A percentile compares a stretch with the other conserved stretches of the same genome.
These are phyloP conservation scores for Hecatera dysodea DNA, from an alignment of 2,888 invertebrate genomes.

Conservation along the genomic window DNA sequence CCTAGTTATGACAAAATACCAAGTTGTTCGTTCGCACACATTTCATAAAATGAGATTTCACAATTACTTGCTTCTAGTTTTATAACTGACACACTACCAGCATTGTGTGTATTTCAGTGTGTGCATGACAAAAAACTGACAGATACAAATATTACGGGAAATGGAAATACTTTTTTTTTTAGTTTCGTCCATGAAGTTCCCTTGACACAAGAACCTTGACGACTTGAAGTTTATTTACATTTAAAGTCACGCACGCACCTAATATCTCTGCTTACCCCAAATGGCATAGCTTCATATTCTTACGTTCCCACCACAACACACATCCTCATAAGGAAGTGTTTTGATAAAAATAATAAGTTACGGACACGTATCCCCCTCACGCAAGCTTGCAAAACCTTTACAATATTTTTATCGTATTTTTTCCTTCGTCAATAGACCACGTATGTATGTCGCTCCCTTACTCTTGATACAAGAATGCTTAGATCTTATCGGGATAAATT, in stretches of 20 bases:
- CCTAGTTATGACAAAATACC: background rate
- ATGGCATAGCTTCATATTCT: constrained; percentile 34
- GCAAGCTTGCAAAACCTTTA: constrained; percentile 55
- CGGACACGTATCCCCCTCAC: constrained; percentile 52
- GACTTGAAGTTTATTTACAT: background rate
- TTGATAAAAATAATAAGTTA: constrained; percentile 64
- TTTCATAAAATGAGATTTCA: background rate
- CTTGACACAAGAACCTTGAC: background rate
- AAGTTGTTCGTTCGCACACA: background rate
- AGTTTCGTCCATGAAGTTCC: background rate
- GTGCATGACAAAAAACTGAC: too few relatives aligned
- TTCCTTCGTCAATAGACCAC: constrained; percentile 59
- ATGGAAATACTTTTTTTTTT: too few relatives aligned
- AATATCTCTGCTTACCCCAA: constrained; percentile 3
- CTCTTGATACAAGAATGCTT: constrained; percentile 51
- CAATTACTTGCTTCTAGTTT: too few relatives aligned
- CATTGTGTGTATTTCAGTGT: too few relatives aligned
- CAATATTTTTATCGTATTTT: constrained; percentile 62
- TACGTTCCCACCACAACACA: constrained; percentile 44
- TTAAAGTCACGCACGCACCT: background rate
- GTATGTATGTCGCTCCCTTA: constrained; percentile 53
- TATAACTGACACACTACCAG: too few relatives aligned
- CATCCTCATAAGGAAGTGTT: constrained; percentile 61
- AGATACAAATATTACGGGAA: too few relatives aligned
- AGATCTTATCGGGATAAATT: constrained; percentile 56